Evolutionary conservation across 1,140 invertebrate genomes (phyloP), one percentile per base, ranked within the genome.

Genomic region (Drosophila erecta): DNA sequence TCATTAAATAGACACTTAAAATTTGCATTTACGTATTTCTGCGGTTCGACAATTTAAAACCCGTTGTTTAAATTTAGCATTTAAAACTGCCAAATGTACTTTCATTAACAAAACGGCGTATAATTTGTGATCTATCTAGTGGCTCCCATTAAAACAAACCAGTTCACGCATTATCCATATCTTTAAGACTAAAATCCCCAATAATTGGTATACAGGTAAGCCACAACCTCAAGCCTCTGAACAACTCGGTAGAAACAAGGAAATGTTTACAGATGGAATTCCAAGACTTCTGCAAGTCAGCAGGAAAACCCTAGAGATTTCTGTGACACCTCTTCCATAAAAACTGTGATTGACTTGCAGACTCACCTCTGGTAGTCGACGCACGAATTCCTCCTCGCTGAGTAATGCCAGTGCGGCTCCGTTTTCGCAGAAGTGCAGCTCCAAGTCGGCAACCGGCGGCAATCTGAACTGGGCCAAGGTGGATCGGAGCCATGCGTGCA

Each of bases 401-500:
- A 98, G 93, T 17, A 94, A 93, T 40, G 96, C 94, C 47, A 99
- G 92, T 15, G 95, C 94, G 2, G 94, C 93, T 5, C 98, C 97
- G 71, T 96, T 95, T 84, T 92, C 92, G 44, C 60, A 74, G 62
- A 92, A 92, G 44, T 90, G 75, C 92, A 97, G 94, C 71, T 96
- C 95, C 92, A 97, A 97, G 83, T 95, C 95, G 61, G 96, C 95
- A 20, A 95, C 92, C 24, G 94, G 94, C 30, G 96, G 95, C 70
- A 97, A 92, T 78, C 95, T 94, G 83, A 96, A 96, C 91, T 97
- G 96, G 83, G 95, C 94, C 44, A 96, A 94, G 54, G 96, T 97
- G 95, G 96, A 98, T 86, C 96, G 94, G 22, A 98, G 94, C 97
- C 97, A 98, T 1, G 96, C 94, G 47, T 96, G 95, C 5, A 98